These are phyloP conservation scores for Caenorhabditis afra DNA, from an alignment of 2,888 invertebrate species.

Conservation along the genomic window DNA sequence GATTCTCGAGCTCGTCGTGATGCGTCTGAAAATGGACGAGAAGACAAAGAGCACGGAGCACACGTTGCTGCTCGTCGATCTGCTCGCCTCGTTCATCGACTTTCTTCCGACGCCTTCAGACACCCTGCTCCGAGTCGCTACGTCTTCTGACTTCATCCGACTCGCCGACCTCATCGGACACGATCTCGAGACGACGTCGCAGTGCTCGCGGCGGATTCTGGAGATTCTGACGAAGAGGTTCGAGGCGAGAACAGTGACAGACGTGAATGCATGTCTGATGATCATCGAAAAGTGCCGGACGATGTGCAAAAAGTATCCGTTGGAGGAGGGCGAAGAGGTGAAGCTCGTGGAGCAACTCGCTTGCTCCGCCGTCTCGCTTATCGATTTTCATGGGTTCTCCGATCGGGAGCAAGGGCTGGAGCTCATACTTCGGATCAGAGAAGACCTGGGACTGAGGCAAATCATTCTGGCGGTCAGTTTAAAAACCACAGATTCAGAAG, in stretches of 20 bases:
- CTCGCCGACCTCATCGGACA: slow-evolving; percentile 38
- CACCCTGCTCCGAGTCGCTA: slow-evolving; percentile 1
- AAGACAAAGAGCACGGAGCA: slow-evolving; percentile 25
- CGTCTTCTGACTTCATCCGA: slow-evolving; percentile 9
- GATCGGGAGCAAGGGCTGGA: slow-evolving; percentile 23
- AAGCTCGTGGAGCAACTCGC: slow-evolving; percentile 29
- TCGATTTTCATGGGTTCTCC: slow-evolving; percentile 20
- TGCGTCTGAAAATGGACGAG: slow-evolving; percentile 38
- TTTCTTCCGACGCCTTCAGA: not conserved
- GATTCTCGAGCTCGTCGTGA: slow-evolving; percentile 36
- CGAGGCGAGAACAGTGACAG: not conserved
- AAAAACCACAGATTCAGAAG: too few species aligned
- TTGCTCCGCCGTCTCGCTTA: slow-evolving; percentile 27
- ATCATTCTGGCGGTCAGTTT: slow-evolving; percentile 14
- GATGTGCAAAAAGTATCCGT: slow-evolving; percentile 28
- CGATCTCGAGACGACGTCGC: slow-evolving; percentile 30
- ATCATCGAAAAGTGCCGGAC: slow-evolving; percentile 43
- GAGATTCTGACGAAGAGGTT: slow-evolving; percentile 32
- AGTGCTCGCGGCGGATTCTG: slow-evolving; percentile 28
- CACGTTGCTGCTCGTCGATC: slow-evolving; percentile 11
- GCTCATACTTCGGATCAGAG: slow-evolving; percentile 32
- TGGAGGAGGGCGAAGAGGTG: slow-evolving; percentile 32
- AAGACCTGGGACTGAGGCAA: slow-evolving; percentile 56
- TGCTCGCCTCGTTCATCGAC: slow-evolving; percentile 38
- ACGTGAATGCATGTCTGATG: slow-evolving; percentile 10